These are phyloP conservation scores for Xiphophorus birchmanni DNA, from an alignment of 2,797 vertebrate genomes.

Conservation along the genomic window DNA sequence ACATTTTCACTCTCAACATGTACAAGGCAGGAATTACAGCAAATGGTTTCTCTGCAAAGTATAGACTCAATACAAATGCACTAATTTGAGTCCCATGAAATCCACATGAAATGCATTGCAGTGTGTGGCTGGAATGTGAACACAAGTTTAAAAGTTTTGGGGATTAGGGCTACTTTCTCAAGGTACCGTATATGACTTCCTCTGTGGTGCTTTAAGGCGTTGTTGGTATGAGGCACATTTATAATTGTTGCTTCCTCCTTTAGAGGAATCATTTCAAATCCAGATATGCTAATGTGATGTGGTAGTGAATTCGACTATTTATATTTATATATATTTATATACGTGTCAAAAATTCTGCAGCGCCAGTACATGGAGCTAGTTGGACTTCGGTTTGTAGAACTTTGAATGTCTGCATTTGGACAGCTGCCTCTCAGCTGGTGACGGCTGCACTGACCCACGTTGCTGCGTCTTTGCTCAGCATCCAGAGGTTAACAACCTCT, in stretches of 20 bases:
- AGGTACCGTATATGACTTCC: neutral
- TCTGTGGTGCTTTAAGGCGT: neutral
- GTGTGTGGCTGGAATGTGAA: neutral
- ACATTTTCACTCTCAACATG: neutral
- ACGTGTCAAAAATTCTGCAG: slow-evolving; percentile 18
- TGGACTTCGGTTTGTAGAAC: neutral
- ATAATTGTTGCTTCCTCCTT: slow-evolving; percentile 1
- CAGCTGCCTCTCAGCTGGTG: slow-evolving; percentile 10
- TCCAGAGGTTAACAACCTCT: slow-evolving; percentile 8
- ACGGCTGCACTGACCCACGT: slow-evolving; percentile 23
- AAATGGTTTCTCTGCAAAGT: neutral
- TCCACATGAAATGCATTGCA: neutral
- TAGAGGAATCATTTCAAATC: slow-evolving; percentile 12
- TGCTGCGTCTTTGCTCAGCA: slow-evolving; percentile 15
- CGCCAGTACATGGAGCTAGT: neutral
- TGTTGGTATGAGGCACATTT: slow-evolving; percentile 25
- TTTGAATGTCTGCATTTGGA: slow-evolving; percentile 14
- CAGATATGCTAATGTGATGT: neutral
- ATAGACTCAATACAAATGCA: neutral
- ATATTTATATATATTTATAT: slow-evolving; percentile 41
- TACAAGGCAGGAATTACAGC: neutral
- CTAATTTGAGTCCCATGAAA: neutral
- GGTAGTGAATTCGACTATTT: slow-evolving; percentile 6
- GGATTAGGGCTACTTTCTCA: neutral
- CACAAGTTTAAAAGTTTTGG: neutral